Evolutionary conservation across 2,888 invertebrate genomes (phyloP), one percentile per base, ranked within the genome.

Genomic region (Trissolcus japonicus): DNA sequence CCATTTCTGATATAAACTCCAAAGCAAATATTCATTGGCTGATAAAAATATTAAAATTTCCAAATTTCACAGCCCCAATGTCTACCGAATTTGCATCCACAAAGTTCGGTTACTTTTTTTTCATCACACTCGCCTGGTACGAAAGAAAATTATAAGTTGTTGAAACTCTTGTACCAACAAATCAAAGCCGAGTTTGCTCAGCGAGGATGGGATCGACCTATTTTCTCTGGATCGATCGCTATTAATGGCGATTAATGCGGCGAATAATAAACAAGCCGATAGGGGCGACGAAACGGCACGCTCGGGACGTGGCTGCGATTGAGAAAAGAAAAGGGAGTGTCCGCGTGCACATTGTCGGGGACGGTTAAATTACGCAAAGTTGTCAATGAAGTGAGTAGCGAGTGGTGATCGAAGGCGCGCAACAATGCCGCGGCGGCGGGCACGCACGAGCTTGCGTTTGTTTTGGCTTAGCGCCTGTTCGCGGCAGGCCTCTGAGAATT

Each of bases 251-350:
- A 66, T 66, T 57, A 51, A 51, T 46, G 35, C 16, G 16, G 11
- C 35, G n/a, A 55, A 55, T 40, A 51, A 51, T 7, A 51, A n/a
- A 51, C 51, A 19, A 6, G 57, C 57, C 40, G 14, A 57, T 35
- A 9, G 35, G 35, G 35, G 7, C 35, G 35, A 35, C 6, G n/a
- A 51, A 50, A 46, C 13, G 21, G 40, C 14, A 54, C 41, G 48
- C 35, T 41, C 56, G 43, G 16, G 29, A 62, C 56, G 62, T 62
- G 56, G 71, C 56, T 40, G 57, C 29, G 60, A 68, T 61, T 56
- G 50, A 61, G 55, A 60, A 55, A 48, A 57, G 62, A 71, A 71
- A 63, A 71, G 71, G 71, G 63, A 59, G 71, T 71, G 71, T 53
- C 71, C 53, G 71, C 16, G 59, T 50, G 60, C 43, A 21, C 41